Conservation (phyloP, 2,113 vertebrate genomes). For the Phalacrocorax pelagicus region DNA sequence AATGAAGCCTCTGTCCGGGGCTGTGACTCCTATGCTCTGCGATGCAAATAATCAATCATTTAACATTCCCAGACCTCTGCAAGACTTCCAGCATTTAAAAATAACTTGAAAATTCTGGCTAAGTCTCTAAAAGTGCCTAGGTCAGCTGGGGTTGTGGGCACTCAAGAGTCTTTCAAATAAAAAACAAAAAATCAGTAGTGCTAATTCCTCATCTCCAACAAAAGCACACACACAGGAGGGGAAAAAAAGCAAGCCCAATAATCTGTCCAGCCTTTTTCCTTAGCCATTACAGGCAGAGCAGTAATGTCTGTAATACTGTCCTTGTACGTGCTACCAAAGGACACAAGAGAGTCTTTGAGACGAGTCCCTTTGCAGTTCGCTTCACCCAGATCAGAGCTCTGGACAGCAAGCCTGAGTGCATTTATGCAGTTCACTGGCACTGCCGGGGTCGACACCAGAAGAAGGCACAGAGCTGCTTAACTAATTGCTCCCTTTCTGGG, state of each 20-base stretch:
- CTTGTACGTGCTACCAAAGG: slow-evolving; percentile 6
- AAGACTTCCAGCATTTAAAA: slow-evolving; percentile 31
- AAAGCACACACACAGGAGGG: neutral
- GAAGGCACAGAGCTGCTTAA: neutral
- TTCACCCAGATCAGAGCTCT: slow-evolving; percentile 23
- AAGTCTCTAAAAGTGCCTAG: neutral
- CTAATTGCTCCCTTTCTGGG: slow-evolving; percentile 15
- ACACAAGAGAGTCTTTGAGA: slow-evolving; percentile 57
- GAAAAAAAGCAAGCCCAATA: neutral
- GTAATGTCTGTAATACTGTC: neutral
- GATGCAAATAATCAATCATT: slow-evolving; percentile 35
- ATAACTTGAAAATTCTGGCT: neutral
- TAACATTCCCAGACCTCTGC: slow-evolving; percentile 27
- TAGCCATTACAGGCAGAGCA: neutral
- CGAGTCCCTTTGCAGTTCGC: neutral
- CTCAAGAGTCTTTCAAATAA: neutral
- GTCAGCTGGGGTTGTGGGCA: neutral
- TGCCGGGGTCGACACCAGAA: neutral
- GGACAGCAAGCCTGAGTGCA: neutral
- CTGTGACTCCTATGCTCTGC: neutral
- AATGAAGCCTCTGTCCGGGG: slow-evolving; percentile 19
- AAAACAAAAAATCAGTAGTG: neutral
- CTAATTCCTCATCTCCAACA: neutral
- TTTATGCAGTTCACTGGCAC: neutral
- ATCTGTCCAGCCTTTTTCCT: neutral